Conservation (phyloP, 2,797 vertebrate species). For the Morus bassanus region DNA sequence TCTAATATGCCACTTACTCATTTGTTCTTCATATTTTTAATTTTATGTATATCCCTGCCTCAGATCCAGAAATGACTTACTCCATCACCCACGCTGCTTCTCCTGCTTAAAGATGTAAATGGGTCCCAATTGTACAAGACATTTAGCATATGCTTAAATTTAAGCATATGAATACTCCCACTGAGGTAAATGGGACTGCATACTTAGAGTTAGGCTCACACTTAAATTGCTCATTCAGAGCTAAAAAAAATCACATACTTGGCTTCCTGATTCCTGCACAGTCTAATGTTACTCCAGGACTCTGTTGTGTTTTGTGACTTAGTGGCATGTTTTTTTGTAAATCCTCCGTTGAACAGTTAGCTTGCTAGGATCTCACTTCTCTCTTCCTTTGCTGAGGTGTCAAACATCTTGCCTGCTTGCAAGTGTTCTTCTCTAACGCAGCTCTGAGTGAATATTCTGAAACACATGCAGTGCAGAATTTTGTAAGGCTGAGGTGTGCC, state of each 20-base stretch:
- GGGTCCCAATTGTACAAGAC: not conserved
- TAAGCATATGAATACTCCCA: not conserved
- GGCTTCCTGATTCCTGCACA: not conserved
- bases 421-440: not conserved
- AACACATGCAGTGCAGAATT: too few species aligned
- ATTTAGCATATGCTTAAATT: slow-evolving; percentile 28
- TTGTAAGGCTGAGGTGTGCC: too few species aligned
- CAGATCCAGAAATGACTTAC: slow-evolving; percentile 32
- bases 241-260: not conserved
- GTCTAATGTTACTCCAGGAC: not conserved
- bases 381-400: not conserved
- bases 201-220: not conserved
- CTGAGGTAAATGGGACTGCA: not conserved
- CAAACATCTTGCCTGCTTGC: not conserved
- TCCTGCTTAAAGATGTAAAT: slow-evolving; percentile 40
- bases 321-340: not conserved
- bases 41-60: not conserved
- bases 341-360: not conserved
- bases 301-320: not conserved
- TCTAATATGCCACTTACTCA: not conserved
- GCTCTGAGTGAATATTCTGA: not conserved
- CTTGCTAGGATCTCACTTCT: not conserved
- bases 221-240: not conserved
- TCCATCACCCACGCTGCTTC: slow-evolving; percentile 10
- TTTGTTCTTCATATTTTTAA: slow-evolving; percentile 12